These are phyloP conservation scores for Rhinella marina DNA, from an alignment of 2,797 vertebrate genomes.

Conservation along the genomic window DNA sequence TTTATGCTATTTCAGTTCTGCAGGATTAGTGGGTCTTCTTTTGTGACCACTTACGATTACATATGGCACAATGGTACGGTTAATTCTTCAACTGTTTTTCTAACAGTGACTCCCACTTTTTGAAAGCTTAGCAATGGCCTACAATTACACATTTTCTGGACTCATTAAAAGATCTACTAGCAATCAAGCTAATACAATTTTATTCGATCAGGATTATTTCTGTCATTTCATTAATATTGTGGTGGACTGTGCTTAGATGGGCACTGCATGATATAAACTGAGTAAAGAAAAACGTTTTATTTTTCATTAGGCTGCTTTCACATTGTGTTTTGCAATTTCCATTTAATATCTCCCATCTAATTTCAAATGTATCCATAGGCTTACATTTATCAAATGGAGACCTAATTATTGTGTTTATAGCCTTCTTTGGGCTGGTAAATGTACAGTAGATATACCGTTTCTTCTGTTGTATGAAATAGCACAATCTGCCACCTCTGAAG, in stretches of 20 bases:
- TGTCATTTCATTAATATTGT: neutral
- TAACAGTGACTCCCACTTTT: neutral
- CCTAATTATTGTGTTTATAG: no score
- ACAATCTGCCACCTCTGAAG: no score
- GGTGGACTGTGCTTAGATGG: neutral
- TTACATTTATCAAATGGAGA: no score
- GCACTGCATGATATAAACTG: no score
- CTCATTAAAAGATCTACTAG: conserved; percentile 3
- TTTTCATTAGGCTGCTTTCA: no score
- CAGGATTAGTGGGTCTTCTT: conserved; percentile 16
- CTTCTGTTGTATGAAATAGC: no score
- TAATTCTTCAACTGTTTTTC: conserved; percentile 13
- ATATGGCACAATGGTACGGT: neutral
- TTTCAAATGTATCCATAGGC: no score
- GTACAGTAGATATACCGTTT: no score
- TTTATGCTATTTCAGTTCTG: conserved; percentile 39
- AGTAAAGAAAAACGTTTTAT: no score
- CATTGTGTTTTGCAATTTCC: no score
- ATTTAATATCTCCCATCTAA: no score
- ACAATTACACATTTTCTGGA: neutral
- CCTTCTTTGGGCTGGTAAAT: no score
- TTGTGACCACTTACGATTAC: conserved; percentile 48
- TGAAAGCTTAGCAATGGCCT: neutral
- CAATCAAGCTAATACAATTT: neutral
- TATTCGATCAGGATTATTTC: neutral